phyloP scores from a whole-genome alignment of 2,113 vertebrate genomes.

The Suncus etruscus region DNA sequence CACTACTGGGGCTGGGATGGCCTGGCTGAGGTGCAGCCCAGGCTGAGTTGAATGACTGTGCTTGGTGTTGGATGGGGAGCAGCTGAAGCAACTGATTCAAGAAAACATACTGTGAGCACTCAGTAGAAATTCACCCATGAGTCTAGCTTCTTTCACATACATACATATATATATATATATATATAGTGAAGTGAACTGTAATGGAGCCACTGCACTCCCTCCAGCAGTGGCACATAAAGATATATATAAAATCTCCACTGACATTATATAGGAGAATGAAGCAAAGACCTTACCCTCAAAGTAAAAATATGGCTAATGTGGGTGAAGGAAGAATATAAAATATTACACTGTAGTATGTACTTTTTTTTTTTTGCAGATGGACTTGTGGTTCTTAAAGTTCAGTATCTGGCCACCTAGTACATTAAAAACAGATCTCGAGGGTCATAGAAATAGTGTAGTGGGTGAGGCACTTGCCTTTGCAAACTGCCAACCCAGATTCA shows the following conservation, averaged over 20 bases:
- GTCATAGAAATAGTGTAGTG: no score
- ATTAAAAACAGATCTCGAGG: no score
- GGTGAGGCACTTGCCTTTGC: no score
- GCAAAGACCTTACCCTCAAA: not conserved
- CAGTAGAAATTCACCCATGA: not conserved
- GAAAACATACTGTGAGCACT: not conserved
- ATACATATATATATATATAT: no score
- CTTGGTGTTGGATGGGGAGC: not conserved
- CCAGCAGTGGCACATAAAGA: no score
- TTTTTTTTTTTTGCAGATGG: not conserved
- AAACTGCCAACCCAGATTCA: no score
- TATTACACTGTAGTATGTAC: not conserved
- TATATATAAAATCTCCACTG: not conserved
- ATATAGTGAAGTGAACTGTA: no score
- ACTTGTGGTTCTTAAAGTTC: slow-evolving; percentile 2
- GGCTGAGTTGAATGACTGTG: not conserved
- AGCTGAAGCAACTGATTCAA: not conserved
- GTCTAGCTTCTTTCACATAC: not conserved
- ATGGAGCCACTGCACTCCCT: no score
- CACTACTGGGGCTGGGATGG: not conserved
- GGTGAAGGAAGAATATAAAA: not conserved
- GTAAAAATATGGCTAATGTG: not conserved
- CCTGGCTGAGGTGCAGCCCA: not conserved
- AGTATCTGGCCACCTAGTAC: no score
- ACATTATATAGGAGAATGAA: not conserved